Conservation (phyloP, 2,888 invertebrate genomes). For the Pyrrhosoma nymphula region DNA sequence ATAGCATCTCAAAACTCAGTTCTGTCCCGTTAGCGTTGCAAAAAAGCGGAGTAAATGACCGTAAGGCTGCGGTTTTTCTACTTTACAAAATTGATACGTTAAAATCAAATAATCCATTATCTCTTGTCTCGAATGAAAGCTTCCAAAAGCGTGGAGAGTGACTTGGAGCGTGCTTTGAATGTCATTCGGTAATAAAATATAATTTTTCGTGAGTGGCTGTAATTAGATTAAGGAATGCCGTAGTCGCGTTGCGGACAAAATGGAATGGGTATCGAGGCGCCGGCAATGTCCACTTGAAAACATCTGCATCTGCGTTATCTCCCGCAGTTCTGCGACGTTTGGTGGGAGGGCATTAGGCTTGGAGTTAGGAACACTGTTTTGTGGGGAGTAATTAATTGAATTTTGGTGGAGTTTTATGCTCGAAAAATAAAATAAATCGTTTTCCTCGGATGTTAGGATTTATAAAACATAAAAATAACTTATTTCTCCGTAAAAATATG, state of each 20-base stretch:
- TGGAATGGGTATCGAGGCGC: constrained; percentile 1
- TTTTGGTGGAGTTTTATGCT: neutral
- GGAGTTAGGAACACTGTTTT: neutral
- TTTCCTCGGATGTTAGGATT: neutral
- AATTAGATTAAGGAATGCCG: neutral
- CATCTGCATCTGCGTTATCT: neutral
- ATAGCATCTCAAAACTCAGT: neutral
- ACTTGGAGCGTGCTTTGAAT: neutral
- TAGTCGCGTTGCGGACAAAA: neutral
- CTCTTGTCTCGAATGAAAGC: neutral
- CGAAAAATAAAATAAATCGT: neutral
- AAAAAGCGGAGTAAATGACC: neutral
- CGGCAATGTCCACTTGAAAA: neutral
- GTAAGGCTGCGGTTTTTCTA: no score
- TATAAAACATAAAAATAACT: no score
- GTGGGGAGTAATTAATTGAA: neutral
- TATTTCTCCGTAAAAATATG: no score
- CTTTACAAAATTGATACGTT: neutral
- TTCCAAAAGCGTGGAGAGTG: neutral
- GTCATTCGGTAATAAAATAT: neutral
- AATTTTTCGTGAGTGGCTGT: neutral
- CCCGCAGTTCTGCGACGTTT: neutral
- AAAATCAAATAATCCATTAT: neutral
- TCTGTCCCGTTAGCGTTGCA: neutral
- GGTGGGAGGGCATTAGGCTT: neutral